Percentiles rank a stretch among this genome's conserved stretches.
These are phyloP conservation scores for Strigops habroptila DNA, from an alignment of 2,113 vertebrate genomes.

Conservation along the genomic window DNA sequence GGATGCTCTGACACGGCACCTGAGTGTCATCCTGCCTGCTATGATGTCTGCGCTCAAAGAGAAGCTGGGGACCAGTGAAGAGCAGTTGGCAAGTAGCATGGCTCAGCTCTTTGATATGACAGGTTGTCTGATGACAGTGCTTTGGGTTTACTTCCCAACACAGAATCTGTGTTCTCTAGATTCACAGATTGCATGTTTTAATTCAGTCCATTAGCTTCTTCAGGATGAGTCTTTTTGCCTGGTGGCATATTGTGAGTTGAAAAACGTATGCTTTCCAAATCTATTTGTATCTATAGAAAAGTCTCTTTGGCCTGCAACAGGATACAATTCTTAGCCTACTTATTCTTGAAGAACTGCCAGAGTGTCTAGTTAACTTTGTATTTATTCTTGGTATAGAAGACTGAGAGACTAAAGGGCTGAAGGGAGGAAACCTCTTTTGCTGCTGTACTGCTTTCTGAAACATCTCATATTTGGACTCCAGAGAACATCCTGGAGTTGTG, in stretches of 20 bases:
- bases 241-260: slow-evolving; percentile 22
- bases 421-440: slow-evolving; percentile 18
- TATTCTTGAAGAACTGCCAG: slow-evolving; percentile 32
- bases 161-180: neutral
- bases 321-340: slow-evolving; percentile 28
- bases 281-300: slow-evolving; percentile 39
- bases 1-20: slow-evolving; percentile 91
- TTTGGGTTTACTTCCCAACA: slow-evolving; percentile 1
- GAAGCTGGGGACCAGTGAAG: slow-evolving; percentile 87
- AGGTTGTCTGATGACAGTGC: neutral
- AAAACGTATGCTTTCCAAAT: slow-evolving; percentile 36
- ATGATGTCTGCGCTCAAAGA: slow-evolving; percentile 91
- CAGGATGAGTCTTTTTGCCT: slow-evolving; percentile 39
- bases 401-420: slow-evolving; percentile 19
- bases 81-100: slow-evolving; percentile 77
- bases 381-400: slow-evolving; percentile 36
- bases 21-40: slow-evolving; percentile 93
- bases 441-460: neutral
- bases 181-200: slow-evolving; percentile 27
- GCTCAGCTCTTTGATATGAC: slow-evolving; percentile 32
- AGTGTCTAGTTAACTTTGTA: slow-evolving; percentile 36
- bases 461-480: slow-evolving; percentile 21
- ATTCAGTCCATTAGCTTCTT: slow-evolving; percentile 30
- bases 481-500: neutral
- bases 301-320: slow-evolving; percentile 35